phyloP scores from a whole-genome alignment of 37 sponge, comb jelly and placozoan species.

The Agelas oroides region DNA sequence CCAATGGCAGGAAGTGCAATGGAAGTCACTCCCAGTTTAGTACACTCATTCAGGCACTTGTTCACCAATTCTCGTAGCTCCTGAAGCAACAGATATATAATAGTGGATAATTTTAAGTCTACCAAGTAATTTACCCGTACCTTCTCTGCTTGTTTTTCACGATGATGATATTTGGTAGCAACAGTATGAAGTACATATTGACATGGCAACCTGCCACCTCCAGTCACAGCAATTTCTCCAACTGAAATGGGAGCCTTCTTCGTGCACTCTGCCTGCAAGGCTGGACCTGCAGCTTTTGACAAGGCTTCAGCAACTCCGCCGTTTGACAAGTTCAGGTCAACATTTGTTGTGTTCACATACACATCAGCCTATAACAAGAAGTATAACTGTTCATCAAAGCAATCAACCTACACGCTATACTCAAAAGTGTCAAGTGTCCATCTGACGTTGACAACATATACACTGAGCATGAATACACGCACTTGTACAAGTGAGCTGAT shows the following conservation, averaged over 20 bases:
- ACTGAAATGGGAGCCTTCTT: conserved; percentile 24
- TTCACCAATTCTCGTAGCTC: conserved; percentile 17
- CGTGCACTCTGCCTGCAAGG: conserved; percentile 66
- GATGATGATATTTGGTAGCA: conserved; percentile 34
- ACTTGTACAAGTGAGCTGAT: too few relatives aligned
- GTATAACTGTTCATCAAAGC: too few relatives aligned
- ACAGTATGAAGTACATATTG: conserved; percentile 56
- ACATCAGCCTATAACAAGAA: conserved; percentile 62
- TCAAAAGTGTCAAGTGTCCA: too few relatives aligned
- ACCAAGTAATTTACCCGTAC: conserved; percentile 12
- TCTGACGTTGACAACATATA: too few relatives aligned
- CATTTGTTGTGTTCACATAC: conserved; percentile 64
- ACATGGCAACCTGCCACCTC: conserved; percentile 44
- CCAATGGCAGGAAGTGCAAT: conserved; percentile 79
- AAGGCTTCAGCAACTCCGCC: conserved; percentile 53
- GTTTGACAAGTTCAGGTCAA: conserved; percentile 28
- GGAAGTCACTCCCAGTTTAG: conserved; percentile 1
- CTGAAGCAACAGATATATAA: conserved; percentile 10
- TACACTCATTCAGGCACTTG: conserved; percentile 44
- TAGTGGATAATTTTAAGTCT: neutral
- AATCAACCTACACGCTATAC: too few relatives aligned
- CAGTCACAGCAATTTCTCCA: conserved; percentile 62
- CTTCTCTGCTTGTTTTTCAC: conserved; percentile 31
- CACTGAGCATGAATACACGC: too few relatives aligned
- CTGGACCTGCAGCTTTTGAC: conserved; percentile 56